Evolutionary conservation across 2,888 invertebrate genomes (phyloP).

Genomic region (Coenonympha glycerion): DNA sequence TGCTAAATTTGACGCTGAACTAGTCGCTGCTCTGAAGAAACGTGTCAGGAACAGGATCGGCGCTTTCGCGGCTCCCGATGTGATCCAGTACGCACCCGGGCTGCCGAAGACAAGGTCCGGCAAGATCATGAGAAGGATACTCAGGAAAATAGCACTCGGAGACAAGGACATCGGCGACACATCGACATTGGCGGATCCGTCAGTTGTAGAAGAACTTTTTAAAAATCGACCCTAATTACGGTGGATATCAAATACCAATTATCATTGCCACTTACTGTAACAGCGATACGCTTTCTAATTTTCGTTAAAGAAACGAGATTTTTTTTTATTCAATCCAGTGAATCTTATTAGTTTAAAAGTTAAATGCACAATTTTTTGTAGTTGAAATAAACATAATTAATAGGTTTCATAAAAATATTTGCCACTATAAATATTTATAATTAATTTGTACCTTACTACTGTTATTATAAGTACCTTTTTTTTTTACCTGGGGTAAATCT

Average conservation of each 20-base stretch:
- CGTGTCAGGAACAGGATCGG: conserved; percentile 93
- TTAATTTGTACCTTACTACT: no score
- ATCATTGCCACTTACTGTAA: no score
- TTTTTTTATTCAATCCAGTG: no score
- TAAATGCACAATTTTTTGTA: conserved; percentile 13
- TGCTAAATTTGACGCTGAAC: conserved; percentile 79
- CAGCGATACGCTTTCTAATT: not conserved
- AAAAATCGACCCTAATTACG: conserved; percentile 76
- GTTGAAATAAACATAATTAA: not conserved
- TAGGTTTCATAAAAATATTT: conserved; percentile 3
- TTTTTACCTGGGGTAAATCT: no score
- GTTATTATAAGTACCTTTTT: no score
- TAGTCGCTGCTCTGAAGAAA: conserved; percentile 83
- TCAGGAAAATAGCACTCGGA: conserved; percentile 93
- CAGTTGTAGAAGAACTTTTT: conserved; percentile 88
- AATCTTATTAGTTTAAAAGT: not conserved
- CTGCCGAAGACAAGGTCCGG: conserved; percentile 98
- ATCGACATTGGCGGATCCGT: conserved; percentile 94
- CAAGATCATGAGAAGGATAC: conserved; percentile 97
- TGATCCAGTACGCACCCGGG: conserved; percentile 93
- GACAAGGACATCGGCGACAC: conserved; percentile 94
- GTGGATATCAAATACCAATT: no score
- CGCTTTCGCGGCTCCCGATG: conserved; percentile 96
- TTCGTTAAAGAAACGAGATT: no score
- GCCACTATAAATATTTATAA: no score